Evolutionary conservation across 2,797 vertebrate genomes (phyloP).

Genomic region (Linurgus olivaceus): DNA sequence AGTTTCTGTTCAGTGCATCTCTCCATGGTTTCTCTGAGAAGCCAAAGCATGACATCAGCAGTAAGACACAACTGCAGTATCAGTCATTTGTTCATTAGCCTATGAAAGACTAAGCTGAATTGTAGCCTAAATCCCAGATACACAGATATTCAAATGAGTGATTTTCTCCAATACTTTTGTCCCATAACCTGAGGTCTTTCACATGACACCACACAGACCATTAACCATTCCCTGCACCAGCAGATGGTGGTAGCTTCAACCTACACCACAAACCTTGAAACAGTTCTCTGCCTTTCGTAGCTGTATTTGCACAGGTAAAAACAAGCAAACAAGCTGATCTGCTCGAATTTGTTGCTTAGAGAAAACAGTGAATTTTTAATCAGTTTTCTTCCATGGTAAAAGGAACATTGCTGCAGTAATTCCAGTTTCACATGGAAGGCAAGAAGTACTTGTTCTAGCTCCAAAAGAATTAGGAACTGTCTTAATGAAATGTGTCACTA

Average conservation of each 20-base stretch:
- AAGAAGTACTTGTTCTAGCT: neutral
- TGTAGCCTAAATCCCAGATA: neutral
- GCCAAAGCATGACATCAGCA: neutral
- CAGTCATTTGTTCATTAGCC: neutral
- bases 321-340: neutral
- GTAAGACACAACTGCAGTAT: neutral
- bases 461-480: neutral
- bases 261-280: neutral
- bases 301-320: neutral
- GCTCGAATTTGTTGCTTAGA: neutral
- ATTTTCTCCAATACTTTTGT: neutral
- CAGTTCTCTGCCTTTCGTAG: neutral
- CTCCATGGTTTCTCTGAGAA: neutral
- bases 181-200: neutral
- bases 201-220: rapidly evolving
- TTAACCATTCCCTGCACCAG: neutral
- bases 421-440: neutral
- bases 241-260: neutral
- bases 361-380: neutral
- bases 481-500: neutral
- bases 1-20: neutral
- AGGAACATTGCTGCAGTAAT: neutral
- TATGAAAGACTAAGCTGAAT: neutral
- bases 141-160: neutral
- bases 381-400: neutral